phyloP scores from a whole-genome alignment of 1,140 invertebrate genomes.

The Apis mellifera region Amel_HAv3.1 CM009939.2:4928501-4929000 shows the following conservation, averaged over 20 bases:
- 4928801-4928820: constrained; percentile 28
- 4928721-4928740: constrained; percentile 46
- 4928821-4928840: too few species aligned
- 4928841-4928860: too few species aligned
- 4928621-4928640: constrained; percentile 63
- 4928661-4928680: neutral
- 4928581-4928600: constrained; percentile 61
- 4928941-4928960: too few species aligned
- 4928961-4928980: too few species aligned
- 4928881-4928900: too few species aligned
- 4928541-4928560: constrained; percentile 52
- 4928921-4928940: too few species aligned
- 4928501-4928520: constrained; percentile 42
- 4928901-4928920: too few species aligned
- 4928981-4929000: too few species aligned
- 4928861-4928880: too few species aligned
- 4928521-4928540: constrained; percentile 60
- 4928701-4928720: constrained; percentile 24
- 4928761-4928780: constrained; percentile 48
- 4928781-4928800: constrained; percentile 44
- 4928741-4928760: constrained; percentile 34
- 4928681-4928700: constrained; percentile 23
- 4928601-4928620: constrained; percentile 64
- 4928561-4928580: constrained; percentile 57
- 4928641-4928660: constrained; percentile 24